Base-by-base conservation (phyloP, 37 sponge, comb jelly and placozoan species). In the Cliona cf. orientalis region DNA sequence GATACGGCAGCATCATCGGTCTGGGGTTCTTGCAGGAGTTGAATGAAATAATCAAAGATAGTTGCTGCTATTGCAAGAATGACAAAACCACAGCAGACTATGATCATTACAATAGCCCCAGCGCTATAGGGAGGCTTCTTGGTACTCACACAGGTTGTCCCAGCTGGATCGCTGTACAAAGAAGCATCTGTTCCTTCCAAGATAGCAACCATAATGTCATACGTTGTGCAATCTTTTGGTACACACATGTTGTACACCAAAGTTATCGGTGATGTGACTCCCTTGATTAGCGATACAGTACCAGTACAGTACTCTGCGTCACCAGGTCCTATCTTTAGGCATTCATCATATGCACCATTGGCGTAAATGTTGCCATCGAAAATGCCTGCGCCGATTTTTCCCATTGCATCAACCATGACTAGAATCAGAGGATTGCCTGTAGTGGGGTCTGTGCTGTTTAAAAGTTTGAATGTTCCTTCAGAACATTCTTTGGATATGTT, bases 301-400 rank as follows among this genome's bases (percentile, higher is more conserved):
- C n/a, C 42, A 9, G 34, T 4, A 42, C 91, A 91, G 39, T 89
- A 93, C 11, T 63, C 26, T 39, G 86, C 79, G 19, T 65, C 60
- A 3, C 42, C 58, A 34, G 38, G 19, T 11, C 14, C 25, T 5
- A 86, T 23, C 41, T 1, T 28, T 22, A 76, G 44, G 46, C 93
- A 92, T 49, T 92, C 93, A 61, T 92, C 89, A 58, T 84, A 92
- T 43, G 66, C 57, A 19, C 93, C 93, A 23, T 59, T 25, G 45
- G 66, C 35, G 11, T 25, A 68, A 0, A 41, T 28, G 75, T 92
- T 84, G 1, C 93, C 93, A 4, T 46, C 23, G 6, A 92, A 43
- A 5, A 79, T 25, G 6, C 93, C 93, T 44, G 85, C 71, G 23
- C 44, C 55, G 1, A 42, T 35, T 28, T 49, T 72, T 29, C 55